A percentile compares a stretch with the other conserved stretches of the same genome.
Conservation (phyloP, 2,888 invertebrate genomes). For the Melinaea marsaeus region DNA sequence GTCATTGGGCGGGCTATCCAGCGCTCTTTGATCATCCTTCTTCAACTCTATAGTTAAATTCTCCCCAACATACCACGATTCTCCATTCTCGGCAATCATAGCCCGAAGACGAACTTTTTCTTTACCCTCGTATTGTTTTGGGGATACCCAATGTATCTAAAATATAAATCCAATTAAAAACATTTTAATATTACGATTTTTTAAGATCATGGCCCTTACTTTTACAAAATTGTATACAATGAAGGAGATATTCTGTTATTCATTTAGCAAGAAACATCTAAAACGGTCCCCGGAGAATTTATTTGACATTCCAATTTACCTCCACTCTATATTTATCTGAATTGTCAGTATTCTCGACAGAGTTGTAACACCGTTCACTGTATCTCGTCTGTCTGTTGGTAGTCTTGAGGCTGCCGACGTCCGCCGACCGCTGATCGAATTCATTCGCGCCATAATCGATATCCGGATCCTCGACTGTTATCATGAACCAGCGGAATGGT, state of each 20-base stretch:
- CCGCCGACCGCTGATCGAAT: constrained; percentile 39
- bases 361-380: constrained; percentile 60
- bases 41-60: constrained; percentile 50
- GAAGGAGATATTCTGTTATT: too few species aligned
- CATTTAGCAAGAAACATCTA: too few species aligned
- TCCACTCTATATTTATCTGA: constrained; percentile 55
- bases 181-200: not conserved
- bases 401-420: constrained; percentile 63
- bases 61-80: constrained; percentile 58
- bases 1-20: constrained; percentile 52
- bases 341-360: constrained; percentile 64
- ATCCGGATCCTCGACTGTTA: constrained; percentile 65
- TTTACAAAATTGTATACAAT: too few species aligned
- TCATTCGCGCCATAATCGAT: constrained; percentile 49
- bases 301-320: constrained; percentile 37
- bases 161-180: constrained; percentile 2
- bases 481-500: constrained; percentile 67
- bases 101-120: constrained; percentile 60
- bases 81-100: constrained; percentile 66
- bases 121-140: constrained; percentile 43
- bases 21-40: constrained; percentile 49
- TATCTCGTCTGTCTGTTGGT: constrained; percentile 50
- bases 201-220: too few species aligned
- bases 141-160: constrained; percentile 70
- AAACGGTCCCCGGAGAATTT: too few species aligned